Conservation (phyloP, 2,797 vertebrate species). For the Cheirogaleus major region DNA sequence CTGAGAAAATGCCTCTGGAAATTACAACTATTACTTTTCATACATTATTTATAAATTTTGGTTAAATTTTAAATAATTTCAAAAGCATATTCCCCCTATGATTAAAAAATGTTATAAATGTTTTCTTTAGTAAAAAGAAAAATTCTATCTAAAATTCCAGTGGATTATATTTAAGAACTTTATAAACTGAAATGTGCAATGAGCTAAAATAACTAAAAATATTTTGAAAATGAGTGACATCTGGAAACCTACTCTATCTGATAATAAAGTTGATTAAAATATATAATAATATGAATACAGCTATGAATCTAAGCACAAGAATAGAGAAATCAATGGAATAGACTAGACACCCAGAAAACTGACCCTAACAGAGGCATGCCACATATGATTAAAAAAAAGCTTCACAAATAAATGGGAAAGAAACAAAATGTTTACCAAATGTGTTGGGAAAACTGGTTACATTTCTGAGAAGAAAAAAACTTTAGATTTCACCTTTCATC, state of each 20-base stretch:
- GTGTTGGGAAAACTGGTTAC: background rate
- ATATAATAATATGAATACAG: background rate
- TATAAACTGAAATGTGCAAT: background rate
- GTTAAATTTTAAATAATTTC: background rate
- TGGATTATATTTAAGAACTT: constrained; percentile 11
- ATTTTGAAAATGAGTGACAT: constrained; percentile 27
- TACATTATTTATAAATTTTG: background rate
- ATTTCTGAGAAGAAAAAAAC: background rate
- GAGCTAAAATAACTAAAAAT: background rate
- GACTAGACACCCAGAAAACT: background rate
- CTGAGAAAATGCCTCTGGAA: background rate
- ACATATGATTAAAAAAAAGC: background rate
- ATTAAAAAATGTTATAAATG: background rate
- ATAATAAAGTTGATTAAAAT: background rate
- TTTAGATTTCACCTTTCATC: background rate
- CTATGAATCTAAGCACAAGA: background rate
- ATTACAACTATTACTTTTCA: background rate
- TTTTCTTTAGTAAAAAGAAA: constrained; percentile 27
- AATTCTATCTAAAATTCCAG: background rate
- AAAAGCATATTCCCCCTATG: background rate
- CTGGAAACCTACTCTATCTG: background rate
- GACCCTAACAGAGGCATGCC: background rate
- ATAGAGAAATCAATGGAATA: background rate
- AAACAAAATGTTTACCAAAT: background rate
- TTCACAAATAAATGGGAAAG: background rate